These are phyloP conservation scores for Orussus abietinus DNA, from an alignment of 1,140 invertebrate genomes.

Conservation along the genomic window DNA sequence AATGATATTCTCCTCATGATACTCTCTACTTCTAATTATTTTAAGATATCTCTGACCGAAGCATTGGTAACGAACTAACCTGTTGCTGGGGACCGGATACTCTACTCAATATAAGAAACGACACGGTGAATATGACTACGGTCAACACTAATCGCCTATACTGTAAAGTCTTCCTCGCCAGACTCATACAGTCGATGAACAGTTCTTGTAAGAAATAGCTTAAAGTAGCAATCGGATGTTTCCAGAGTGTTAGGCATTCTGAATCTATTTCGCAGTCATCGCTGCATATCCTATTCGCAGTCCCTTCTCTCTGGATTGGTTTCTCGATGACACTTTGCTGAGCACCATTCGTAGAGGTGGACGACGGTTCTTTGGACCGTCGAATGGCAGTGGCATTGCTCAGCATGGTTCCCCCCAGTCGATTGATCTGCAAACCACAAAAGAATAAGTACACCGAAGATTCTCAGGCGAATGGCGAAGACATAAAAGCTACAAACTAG, in stretches of 20 bases:
- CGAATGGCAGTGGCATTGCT: constrained; percentile 39
- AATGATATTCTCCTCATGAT: too few relatives aligned
- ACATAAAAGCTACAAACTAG: too few relatives aligned
- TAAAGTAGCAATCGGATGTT: constrained; percentile 75
- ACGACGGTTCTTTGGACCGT: constrained; percentile 36
- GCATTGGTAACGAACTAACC: constrained; percentile 36
- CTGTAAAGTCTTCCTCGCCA: constrained; percentile 53
- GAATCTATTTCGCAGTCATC: constrained; percentile 44
- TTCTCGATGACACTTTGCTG: constrained; percentile 25
- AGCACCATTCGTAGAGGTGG: constrained; percentile 39
- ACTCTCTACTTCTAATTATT: too few relatives aligned
- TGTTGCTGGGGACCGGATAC: constrained; percentile 60
- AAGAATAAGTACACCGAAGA: constrained; percentile 3
- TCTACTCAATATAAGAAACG: constrained; percentile 49
- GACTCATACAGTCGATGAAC: constrained; percentile 57
- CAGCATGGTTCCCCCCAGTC: constrained; percentile 37
- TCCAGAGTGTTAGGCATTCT: constrained; percentile 79
- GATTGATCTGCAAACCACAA: constrained; percentile 36
- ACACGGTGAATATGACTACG: constrained; percentile 43
- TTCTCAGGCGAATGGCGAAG: too few relatives aligned
- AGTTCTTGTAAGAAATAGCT: constrained; percentile 82
- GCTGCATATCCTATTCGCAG: constrained; percentile 15
- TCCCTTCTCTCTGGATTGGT: constrained; percentile 23
- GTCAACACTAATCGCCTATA: constrained; percentile 43
- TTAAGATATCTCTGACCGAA: not conserved